phyloP scores from a whole-genome alignment of 2,113 vertebrate genomes.

The Hypocryptadius cinnamomeus region DNA sequence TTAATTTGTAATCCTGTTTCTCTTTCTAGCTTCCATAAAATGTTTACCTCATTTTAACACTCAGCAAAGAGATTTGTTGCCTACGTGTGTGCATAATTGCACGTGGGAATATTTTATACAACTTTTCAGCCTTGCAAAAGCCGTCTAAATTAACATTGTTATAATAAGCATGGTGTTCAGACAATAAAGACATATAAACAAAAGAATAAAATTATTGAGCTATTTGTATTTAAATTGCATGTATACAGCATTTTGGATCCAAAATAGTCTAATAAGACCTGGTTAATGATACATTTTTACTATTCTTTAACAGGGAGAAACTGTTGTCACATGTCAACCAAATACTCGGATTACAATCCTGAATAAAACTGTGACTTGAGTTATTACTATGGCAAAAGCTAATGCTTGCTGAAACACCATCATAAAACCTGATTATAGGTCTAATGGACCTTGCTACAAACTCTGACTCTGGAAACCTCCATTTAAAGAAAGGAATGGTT shows the following conservation, averaged over 20 bases:
- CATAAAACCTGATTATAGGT: not conserved
- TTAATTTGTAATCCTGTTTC: not conserved
- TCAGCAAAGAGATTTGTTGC: not conserved
- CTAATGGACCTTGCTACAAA: not conserved
- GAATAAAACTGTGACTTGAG: not conserved
- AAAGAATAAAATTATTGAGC: not conserved
- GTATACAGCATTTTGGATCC: not conserved
- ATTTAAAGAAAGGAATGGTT: not conserved
- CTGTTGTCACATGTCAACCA: not conserved
- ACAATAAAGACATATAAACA: not conserved
- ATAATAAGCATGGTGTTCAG: not conserved
- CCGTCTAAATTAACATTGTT: not conserved
- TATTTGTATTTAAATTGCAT: not conserved
- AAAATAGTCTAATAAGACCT: not conserved
- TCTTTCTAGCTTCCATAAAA: not conserved
- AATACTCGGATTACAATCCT: not conserved
- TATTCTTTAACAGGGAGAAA: not conserved
- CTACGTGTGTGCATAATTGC: not conserved
- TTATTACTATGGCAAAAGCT: not conserved
- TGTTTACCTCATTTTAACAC: not conserved
- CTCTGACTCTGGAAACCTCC: not conserved
- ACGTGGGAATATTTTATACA: not conserved
- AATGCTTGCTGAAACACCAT: not conserved
- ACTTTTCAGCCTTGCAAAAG: not conserved
- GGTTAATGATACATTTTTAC: not conserved